A percentile compares a stretch with the other conserved stretches of the same genome.
phyloP scores from a whole-genome alignment of 2,113 vertebrate species.

The Chlorodrepanis virens region DNA sequence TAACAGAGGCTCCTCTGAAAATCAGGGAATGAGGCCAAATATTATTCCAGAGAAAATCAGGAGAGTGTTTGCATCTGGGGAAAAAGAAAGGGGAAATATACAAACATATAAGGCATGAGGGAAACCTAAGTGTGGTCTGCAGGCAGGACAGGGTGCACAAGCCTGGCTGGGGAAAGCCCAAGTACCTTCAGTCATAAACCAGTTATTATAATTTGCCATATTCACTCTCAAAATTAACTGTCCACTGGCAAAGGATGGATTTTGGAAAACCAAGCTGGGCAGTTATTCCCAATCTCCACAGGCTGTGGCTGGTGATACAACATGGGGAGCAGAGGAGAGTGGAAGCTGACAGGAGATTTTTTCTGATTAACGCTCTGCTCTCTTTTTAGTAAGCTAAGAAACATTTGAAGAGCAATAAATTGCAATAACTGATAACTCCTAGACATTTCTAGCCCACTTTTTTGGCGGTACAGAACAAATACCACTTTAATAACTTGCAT shows the following conservation, averaged over 20 bases:
- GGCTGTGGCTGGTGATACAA: neutral
- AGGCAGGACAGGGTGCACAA: neutral
- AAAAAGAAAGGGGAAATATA: neutral
- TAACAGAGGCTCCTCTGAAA: neutral
- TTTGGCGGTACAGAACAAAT: neutral
- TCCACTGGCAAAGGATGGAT: neutral
- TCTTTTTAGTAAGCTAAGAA: neutral
- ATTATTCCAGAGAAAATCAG: neutral
- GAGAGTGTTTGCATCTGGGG: neutral
- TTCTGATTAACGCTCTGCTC: accelerated
- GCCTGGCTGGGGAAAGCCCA: neutral
- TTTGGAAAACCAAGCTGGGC: neutral
- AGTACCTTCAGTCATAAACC: neutral
- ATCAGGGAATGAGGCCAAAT: neutral
- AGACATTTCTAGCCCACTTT: neutral
- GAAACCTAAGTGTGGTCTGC: neutral
- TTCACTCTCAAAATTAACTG: neutral
- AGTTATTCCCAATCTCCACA: neutral
- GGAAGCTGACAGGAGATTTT: neutral
- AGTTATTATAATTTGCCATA: neutral
- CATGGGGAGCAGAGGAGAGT: neutral
- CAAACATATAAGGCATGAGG: neutral
- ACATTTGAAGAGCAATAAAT: neutral
- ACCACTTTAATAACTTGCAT: neutral
- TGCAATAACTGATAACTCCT: neutral